phyloP scores from a whole-genome alignment of 2,113 vertebrate genomes.

The Eolophus roseicapilla region DNA sequence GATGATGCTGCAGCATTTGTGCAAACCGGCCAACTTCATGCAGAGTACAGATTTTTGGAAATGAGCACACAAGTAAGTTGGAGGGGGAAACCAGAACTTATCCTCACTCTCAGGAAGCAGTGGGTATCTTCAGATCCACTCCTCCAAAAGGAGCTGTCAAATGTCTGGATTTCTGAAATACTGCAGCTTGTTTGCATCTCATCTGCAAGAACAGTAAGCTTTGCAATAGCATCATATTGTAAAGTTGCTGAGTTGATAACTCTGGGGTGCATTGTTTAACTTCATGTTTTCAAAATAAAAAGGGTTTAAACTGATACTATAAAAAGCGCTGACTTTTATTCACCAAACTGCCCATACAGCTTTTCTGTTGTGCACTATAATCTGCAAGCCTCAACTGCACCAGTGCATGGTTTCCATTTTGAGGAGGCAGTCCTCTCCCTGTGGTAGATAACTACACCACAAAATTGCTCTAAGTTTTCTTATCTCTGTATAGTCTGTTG shows the following conservation, averaged over 20 bases:
- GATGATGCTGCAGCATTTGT: not conserved
- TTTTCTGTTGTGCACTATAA: conserved; percentile 24
- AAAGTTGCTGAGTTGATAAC: conserved; percentile 61
- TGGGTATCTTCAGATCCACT: not conserved
- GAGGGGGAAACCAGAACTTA: not conserved
- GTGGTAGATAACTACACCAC: not conserved
- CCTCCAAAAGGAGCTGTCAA: not conserved
- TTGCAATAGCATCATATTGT: conserved; percentile 8
- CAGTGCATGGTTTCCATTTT: not conserved
- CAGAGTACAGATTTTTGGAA: not conserved
- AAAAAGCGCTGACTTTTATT: conserved; percentile 50
- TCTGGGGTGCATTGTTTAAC: conserved; percentile 54
- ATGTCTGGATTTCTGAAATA: not conserved
- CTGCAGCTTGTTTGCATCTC: not conserved
- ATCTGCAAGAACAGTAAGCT: conserved; percentile 32
- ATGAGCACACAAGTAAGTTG: not conserved
- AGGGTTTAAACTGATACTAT: conserved; percentile 51
- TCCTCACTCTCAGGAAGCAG: not conserved
- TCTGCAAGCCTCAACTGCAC: not conserved
- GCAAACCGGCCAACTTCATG: not conserved
- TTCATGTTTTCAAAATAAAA: conserved; percentile 55
- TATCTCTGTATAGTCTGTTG: not conserved
- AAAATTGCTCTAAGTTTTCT: not conserved
- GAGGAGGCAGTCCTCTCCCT: not conserved
- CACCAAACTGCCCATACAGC: conserved; percentile 54